phyloP scores from a whole-genome alignment of 1,140 invertebrate genomes.

The Drosophila oshimai region DNA sequence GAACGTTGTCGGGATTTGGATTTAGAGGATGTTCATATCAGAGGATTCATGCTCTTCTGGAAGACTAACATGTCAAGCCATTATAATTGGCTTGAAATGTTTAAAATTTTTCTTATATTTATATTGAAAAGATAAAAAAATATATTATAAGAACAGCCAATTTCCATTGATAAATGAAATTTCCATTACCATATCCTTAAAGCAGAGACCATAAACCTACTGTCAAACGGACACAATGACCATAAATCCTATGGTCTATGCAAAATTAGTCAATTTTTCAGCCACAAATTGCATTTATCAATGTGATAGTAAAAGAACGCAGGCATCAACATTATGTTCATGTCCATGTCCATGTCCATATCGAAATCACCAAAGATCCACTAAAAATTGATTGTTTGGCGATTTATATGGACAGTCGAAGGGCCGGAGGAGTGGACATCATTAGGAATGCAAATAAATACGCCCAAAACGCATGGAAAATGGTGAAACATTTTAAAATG shows the following conservation, averaged over 20 bases:
- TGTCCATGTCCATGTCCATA: conserved; percentile 35
- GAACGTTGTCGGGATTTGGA: too few species aligned
- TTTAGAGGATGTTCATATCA: too few species aligned
- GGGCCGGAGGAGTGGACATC: conserved; percentile 21
- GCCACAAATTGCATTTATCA: conserved; percentile 52
- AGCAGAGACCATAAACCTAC: not conserved
- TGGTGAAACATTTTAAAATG: conserved; percentile 41
- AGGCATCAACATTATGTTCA: conserved; percentile 35
- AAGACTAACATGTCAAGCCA: too few species aligned
- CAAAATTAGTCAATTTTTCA: conserved; percentile 49
- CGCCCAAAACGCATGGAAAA: conserved; percentile 18
- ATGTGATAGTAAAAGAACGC: conserved; percentile 13
- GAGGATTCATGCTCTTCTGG: too few species aligned
- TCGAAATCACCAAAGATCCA: not conserved
- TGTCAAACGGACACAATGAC: not conserved
- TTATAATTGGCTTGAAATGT: too few species aligned
- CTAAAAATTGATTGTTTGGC: conserved; percentile 43
- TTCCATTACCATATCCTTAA: not conserved
- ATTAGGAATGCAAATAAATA: conserved; percentile 70
- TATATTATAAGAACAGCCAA: too few species aligned
- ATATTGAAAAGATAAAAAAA: too few species aligned
- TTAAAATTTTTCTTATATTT: too few species aligned
- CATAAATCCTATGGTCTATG: not conserved
- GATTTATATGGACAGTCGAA: conserved; percentile 22
- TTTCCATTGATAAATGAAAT: not conserved